A percentile compares a stretch with the other conserved stretches of the same genome.
Conservation (phyloP, 2,888 invertebrate species). For the Acheta domesticus region DNA sequence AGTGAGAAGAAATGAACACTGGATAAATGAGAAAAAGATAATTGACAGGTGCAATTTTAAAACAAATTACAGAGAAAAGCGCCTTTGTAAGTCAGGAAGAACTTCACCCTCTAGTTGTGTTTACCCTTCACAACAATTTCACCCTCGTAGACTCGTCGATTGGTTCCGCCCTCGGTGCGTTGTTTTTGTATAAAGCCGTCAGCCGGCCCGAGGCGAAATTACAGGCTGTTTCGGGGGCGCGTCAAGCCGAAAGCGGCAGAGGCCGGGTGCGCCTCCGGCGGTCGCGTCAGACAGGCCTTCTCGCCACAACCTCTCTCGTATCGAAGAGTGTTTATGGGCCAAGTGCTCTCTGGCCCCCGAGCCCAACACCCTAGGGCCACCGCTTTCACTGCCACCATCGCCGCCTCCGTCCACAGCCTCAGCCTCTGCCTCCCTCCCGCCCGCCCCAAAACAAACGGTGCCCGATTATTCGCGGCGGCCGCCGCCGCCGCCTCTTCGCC, state of each 20-base stretch:
- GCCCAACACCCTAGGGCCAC: neutral
- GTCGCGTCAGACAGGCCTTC: neutral
- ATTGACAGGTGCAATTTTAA: too few species aligned
- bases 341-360: neutral
- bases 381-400: neutral
- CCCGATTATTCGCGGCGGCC: neutral
- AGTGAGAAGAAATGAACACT: too few species aligned
- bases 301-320: neutral
- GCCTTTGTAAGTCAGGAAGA: too few species aligned
- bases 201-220: neutral
- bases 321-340: slow-evolving; percentile 18
- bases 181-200: slow-evolving; percentile 18
- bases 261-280: neutral
- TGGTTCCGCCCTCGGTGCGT: neutral
- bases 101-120: too few species aligned
- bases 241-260: neutral
- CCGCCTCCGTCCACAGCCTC: neutral
- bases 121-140: neutral
- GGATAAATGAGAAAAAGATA: too few species aligned
- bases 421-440: neutral
- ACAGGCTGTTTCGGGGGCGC: neutral
- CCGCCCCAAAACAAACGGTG: slow-evolving; percentile 3
- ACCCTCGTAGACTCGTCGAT: neutral
- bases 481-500: neutral
- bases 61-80: too few species aligned